Percentiles rank a stretch among this genome's conserved stretches.
phyloP scores from a whole-genome alignment of 2,888 invertebrate species.

The Dryomyza anilis region DNA sequence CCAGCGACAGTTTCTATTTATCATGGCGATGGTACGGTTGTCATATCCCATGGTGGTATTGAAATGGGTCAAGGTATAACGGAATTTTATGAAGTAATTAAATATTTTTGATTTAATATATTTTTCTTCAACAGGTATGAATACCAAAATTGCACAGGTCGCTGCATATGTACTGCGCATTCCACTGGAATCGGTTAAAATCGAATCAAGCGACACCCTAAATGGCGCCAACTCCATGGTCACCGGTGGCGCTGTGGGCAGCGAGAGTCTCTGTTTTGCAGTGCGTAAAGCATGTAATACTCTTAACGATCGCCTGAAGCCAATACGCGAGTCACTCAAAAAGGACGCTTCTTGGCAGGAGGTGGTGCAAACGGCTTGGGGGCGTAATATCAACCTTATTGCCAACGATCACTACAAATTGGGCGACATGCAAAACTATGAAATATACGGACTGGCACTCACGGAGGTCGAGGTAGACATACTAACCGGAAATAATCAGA shows the following conservation, averaged over 20 bases:
- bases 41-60: slow-evolving; percentile 71
- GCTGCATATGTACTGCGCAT: slow-evolving; percentile 73
- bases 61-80: slow-evolving; percentile 77
- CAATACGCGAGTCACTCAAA: slow-evolving; percentile 52
- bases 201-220: slow-evolving; percentile 70
- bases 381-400: slow-evolving; percentile 65
- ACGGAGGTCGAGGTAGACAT: slow-evolving; percentile 78
- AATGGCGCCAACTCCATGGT: slow-evolving; percentile 69
- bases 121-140: slow-evolving; percentile 36
- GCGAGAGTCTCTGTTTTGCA: slow-evolving; percentile 68
- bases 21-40: slow-evolving; percentile 72
- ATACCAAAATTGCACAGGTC: slow-evolving; percentile 75
- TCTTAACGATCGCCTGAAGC: slow-evolving; percentile 66
- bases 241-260: slow-evolving; percentile 73
- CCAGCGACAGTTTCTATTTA: slow-evolving; percentile 70
- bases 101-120: not conserved
- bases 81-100: not conserved
- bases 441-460: slow-evolving; percentile 68
- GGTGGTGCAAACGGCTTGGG: slow-evolving; percentile 64
- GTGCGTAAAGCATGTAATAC: slow-evolving; percentile 69
- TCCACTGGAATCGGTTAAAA: slow-evolving; percentile 68
- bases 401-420: slow-evolving; percentile 65
- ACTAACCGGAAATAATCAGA: slow-evolving; percentile 74
- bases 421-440: slow-evolving; percentile 65
- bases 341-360: slow-evolving; percentile 63